A percentile compares a stretch with the other conserved stretches of the same genome.
phyloP scores from a whole-genome alignment of 2,113 vertebrate genomes.

The Tinamus guttatus region DNA sequence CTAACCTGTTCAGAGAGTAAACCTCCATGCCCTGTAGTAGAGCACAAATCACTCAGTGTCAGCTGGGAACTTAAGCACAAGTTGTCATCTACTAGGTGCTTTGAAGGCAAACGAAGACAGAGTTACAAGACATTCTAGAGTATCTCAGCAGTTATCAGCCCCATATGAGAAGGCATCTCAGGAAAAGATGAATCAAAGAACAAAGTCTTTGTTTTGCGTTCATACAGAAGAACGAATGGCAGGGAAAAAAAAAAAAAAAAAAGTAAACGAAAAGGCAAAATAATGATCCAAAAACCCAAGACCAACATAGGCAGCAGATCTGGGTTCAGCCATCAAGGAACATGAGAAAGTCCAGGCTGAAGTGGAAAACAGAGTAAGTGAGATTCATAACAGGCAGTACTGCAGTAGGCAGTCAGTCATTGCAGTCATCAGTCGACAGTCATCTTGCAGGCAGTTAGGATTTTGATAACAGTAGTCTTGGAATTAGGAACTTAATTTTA shows the following conservation, averaged over 20 bases:
- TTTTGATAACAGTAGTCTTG: neutral
- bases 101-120: conserved; percentile 42
- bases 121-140: neutral
- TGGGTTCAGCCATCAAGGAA: neutral
- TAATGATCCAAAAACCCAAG: neutral
- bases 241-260: neutral
- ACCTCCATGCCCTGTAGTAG: neutral
- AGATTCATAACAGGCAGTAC: neutral
- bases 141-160: neutral
- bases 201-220: neutral
- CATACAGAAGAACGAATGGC: neutral
- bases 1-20: neutral
- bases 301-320: neutral
- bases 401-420: neutral
- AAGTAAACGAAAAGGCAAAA: neutral
- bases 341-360: neutral
- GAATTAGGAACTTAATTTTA: neutral
- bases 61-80: conserved; percentile 5
- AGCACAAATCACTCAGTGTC: conserved; percentile 19
- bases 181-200: neutral
- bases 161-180: neutral
- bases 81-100: conserved; percentile 3
- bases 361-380: neutral
- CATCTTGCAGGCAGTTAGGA: neutral
- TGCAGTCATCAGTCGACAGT: neutral